Evolutionary conservation across 1,140 invertebrate species (phyloP), one percentile per base, ranked within the genome.

Genomic region (Mamestra configurata): DNA sequence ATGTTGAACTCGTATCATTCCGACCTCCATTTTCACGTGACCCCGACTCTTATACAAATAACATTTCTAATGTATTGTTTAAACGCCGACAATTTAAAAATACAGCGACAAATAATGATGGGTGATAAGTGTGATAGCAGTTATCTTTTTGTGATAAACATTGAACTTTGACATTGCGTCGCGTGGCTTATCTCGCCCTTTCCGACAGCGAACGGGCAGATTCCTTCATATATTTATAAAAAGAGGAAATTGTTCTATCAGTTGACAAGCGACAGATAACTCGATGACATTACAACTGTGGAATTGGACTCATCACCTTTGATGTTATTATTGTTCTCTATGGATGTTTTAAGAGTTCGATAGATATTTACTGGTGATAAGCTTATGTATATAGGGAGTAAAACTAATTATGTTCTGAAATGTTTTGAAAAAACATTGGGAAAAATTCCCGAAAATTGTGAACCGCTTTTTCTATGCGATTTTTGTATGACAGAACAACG

Each of bases 141-240:
- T 73, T 89, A 86, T 88, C 83, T 73, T 24, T 51, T 73, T 20
- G 22, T 76, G 89, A 91, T 90, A 90, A 80, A 77, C 68, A 59
- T 53, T 87, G 85, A 85, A 84, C 90, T 92, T 90, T 90, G 89
- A 90, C 90, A 90, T 85, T 84, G 81, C 37, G 37, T 13, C n/a
- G 35, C 27, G 51, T 31, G 53, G 31, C 35, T 57, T 73, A 73
- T 73, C 71, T 73, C 71, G 20, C 55, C 24, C 55, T 49, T 61
- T 11, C 55, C 53, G 72, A 64, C 43, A 51, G 11, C 49, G 53
- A 37, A 20, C 43, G 43, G 71, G 71, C 51, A 76, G 22, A 61
- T 76, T 76, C 73, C 73, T 76, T 64, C 61, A 18, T 18, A 46
- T 55, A 31, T 46, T 76, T 49, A 76, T 35, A 31, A 49, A 61